Evolutionary conservation across 2,797 vertebrate genomes (phyloP), one percentile per base, ranked within the genome.

Genomic region (Eospalax fontanierii): DNA sequence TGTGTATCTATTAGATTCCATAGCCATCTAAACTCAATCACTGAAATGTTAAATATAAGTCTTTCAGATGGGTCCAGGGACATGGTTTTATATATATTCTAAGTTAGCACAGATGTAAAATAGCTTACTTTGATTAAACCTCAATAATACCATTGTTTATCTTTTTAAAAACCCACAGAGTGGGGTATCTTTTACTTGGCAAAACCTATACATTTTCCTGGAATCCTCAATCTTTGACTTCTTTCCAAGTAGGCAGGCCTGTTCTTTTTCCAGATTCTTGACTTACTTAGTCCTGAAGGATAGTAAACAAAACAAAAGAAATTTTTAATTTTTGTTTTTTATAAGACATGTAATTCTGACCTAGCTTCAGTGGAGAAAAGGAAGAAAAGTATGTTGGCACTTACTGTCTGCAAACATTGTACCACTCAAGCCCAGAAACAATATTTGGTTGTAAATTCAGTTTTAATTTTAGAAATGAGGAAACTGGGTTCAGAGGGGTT

Each of bases 281-380:
- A 28, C 43, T 95, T 94, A 79, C 50, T 93, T 91, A 86, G 76
- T 93, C 81, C 43, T 80, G 85, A 95, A 78, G 14, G 79, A 94
- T 88, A 66, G 28, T 82, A 46, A 57, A 85, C 66, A 90, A 95
- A 95, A 57, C 43, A 76, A 81, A 18, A 22, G 30, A 40, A 91
- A 40, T 4, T 6, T 70, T 68, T 15, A 95, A 66, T 30, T n/a
- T 50, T 84, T 84, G 54, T 91, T 92, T 87, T 43, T 22, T 30
- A 87, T 90, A 81, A 15, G 68, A 93, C 26, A 85, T 68, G 86
- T 54, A 96, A 95, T 90, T 91, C 43, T 50, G 2, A 35, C 93
- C 68, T 93, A 43, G 85, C 88, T 82, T 80, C 33, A 22, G 35
- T 46, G 80, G 73, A 9, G 94, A 91, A 87, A 50, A 26, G 54